Evolutionary conservation across 2,888 invertebrate genomes (phyloP), one percentile per base, ranked within the genome.

Genomic region (Crioceris asparagi): DNA sequence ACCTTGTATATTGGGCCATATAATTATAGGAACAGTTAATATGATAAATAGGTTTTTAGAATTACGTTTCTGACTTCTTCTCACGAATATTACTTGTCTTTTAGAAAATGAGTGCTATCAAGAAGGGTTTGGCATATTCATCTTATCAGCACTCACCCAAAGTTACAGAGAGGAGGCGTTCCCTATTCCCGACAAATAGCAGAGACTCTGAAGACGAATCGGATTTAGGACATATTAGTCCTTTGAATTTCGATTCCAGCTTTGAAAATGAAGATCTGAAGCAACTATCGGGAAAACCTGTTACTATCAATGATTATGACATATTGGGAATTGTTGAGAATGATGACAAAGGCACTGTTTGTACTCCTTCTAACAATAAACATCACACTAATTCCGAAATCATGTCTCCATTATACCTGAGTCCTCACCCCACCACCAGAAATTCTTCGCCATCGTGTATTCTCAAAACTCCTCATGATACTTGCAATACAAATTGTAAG

Each of bases 91-190:
- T n/a, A n/a, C n/a, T n/a, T n/a, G n/a, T n/a, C n/a, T n/a, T n/a
- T n/a, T n/a, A n/a, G n/a, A n/a, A n/a, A n/a, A n/a, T n/a, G n/a
- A n/a, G n/a, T n/a, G n/a, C n/a, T n/a, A n/a, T n/a, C n/a, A n/a
- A n/a, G n/a, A n/a, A n/a, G n/a, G n/a, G n/a, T n/a, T n/a, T n/a
- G n/a, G n/a, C n/a, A n/a, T n/a, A n/a, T n/a, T n/a, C n/a, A n/a
- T n/a, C 26, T 15, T 40, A 41, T 36, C 37, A 48, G 30, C 68
- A 69, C 45, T 76, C 78, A 2, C 73, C 77, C 2, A 71, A 71
- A 51, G 66, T 77, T 57, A 68, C 73, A 1, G 75, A 75, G 46
- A 67, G 78, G 17, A 75, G 79, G 52, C 72, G 78, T 45, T 71
- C 74, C 45, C 64, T 79, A 45, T 79, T 81, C 52, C 71, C 71